Evolutionary conservation across 2,113 vertebrate species (phyloP).

Genomic region (Nyctibius bracteatus): DNA sequence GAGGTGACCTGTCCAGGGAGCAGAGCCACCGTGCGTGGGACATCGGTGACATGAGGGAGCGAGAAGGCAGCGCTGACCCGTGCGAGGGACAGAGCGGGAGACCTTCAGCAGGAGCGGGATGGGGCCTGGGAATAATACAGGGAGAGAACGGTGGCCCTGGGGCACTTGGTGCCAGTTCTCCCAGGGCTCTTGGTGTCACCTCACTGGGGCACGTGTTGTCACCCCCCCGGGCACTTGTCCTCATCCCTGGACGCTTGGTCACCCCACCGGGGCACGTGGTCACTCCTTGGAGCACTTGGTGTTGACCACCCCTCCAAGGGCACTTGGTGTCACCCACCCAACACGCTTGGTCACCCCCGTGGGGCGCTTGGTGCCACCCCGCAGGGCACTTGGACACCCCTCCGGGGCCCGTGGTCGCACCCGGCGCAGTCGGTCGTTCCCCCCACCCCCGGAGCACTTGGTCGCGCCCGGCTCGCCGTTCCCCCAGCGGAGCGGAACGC

Average conservation of each 20-base stretch:
- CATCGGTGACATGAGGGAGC: no score
- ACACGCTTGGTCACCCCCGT: no score
- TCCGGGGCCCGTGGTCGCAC: neutral
- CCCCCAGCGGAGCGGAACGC: no score
- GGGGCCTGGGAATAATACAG: neutral
- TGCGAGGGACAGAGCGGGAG: neutral
- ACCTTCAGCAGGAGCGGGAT: neutral
- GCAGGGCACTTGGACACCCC: neutral
- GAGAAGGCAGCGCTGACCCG: neutral
- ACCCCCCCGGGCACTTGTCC: no score
- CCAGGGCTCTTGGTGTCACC: neutral
- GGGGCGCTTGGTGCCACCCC: neutral
- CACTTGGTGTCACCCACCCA: neutral
- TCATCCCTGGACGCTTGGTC: neutral
- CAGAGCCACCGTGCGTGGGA: neutral
- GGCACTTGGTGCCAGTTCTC: neutral
- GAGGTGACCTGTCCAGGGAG: neutral
- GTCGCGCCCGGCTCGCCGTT: neutral
- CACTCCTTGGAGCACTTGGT: neutral
- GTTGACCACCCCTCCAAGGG: no score
- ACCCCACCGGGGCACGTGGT: no score
- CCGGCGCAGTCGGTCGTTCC: neutral
- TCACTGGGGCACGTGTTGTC: no score
- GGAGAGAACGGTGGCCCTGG: neutral
- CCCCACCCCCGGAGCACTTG: neutral